Base-by-base conservation (phyloP, 2,888 invertebrate species). In the Julus scanicus region DNA sequence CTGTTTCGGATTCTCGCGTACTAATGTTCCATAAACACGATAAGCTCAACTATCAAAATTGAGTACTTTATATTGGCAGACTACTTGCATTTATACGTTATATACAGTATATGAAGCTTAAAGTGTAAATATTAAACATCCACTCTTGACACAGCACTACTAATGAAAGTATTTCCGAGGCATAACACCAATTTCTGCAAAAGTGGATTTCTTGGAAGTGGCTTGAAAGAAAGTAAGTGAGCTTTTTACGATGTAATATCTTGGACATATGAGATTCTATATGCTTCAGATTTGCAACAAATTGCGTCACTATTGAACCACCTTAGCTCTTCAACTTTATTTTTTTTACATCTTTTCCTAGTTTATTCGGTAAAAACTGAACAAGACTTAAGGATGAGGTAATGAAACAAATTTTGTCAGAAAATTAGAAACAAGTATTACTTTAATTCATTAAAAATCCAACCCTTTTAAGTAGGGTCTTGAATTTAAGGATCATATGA, bases 11-110 rank as follows among this genome's bases (percentile, higher is more conserved):
- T 37, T 29, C 80, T 80, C 80, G 13, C 2, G 37, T 29, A 9
- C 20, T 4, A 71, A 37, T 80, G 37, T 20, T 13, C 80, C 80
- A 80, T 44, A 44, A 29, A 29, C 29, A 29, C 29, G 29, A 29
- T 20, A 71, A 20, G 63, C 63, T 8, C 63, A 71, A 71, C 37
- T 13, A 80, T 80, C 11, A 63, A 8, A 80, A 80, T 37, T 80
- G 80, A 80, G 80, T 37, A 80, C 13, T 80, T 80, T 80, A 13
- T 29, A 37, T 80, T 80, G 80, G 37, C 6, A 80, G 80, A 80
- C 80, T 80, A 80, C 80, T 80, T 80, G 37, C 29, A 80, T 37
- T 20, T 29, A n/a, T n/a, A 37, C 20, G 37, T 37, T 20, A 80
- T 13, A 37, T 37, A 20, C 9, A 11, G 53, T 11, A 80, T 29